phyloP scores from a whole-genome alignment of 2,113 vertebrate genomes.

The Siphamia tubifer region DNA sequence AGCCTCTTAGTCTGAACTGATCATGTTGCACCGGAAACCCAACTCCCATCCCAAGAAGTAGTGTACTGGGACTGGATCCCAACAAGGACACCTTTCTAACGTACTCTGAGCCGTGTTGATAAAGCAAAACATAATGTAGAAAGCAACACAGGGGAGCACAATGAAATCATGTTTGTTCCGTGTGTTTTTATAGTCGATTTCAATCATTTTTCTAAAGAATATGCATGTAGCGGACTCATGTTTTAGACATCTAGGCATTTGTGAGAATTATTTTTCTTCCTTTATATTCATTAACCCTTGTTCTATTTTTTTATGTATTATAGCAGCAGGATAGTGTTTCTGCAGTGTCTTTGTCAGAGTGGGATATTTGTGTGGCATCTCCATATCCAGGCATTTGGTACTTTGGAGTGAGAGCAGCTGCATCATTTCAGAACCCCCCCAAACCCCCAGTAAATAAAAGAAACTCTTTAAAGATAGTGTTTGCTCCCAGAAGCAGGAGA shows the following conservation, averaged over 20 bases:
- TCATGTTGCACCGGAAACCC: slow-evolving; percentile 13
- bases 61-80: slow-evolving; percentile 71
- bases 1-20: slow-evolving; percentile 34
- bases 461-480: slow-evolving; percentile 10
- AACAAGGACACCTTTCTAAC: slow-evolving; percentile 43
- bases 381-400: slow-evolving; percentile 45
- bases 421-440: slow-evolving; percentile 32
- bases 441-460: slow-evolving; percentile 20
- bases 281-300: slow-evolving; percentile 44
- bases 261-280: slow-evolving; percentile 28
- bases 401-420: slow-evolving; percentile 47
- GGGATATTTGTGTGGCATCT: slow-evolving; percentile 38
- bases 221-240: slow-evolving; percentile 65
- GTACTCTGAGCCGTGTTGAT: slow-evolving; percentile 67
- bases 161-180: slow-evolving; percentile 27
- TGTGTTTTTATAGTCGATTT: slow-evolving; percentile 33
- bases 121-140: slow-evolving; percentile 47
- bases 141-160: slow-evolving; percentile 38
- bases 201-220: slow-evolving; percentile 44
- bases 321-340: slow-evolving; percentile 46
- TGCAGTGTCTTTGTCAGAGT: slow-evolving; percentile 32
- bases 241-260: slow-evolving; percentile 50
- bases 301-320: slow-evolving; percentile 40
- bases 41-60: slow-evolving; percentile 15
- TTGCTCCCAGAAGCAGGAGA: slow-evolving; percentile 26